phyloP scores from a whole-genome alignment of 1,140 invertebrate species.

The Mycetomoellerius zeteki region DNA sequence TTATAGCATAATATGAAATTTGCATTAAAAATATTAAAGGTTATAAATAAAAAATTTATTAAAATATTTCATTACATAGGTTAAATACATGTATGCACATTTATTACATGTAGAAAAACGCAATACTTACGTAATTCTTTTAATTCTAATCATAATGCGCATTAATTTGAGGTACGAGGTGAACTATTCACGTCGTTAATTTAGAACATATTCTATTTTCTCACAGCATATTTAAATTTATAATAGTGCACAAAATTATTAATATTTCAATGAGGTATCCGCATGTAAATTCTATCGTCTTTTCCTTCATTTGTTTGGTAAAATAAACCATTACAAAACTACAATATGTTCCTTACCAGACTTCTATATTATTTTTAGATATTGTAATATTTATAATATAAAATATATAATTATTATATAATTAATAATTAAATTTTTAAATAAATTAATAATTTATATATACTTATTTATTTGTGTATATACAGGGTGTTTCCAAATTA shows the following conservation, averaged over 20 bases:
- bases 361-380: background rate
- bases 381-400: background rate
- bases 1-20: background rate
- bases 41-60: background rate
- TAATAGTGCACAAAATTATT: background rate
- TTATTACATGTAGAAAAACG: background rate
- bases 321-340: background rate
- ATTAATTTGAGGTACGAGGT: background rate
- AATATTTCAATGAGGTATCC: background rate
- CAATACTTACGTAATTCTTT: conserved; percentile 79
- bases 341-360: background rate
- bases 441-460: background rate
- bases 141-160: conserved; percentile 65
- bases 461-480: background rate
- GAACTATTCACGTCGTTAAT: conserved; percentile 2
- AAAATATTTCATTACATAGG: background rate
- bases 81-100: background rate
- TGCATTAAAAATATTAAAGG: background rate
- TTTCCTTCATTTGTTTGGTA: conserved; percentile 25
- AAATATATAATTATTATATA: too few relatives aligned
- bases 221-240: conserved; percentile 6
- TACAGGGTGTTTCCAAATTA: too few relatives aligned
- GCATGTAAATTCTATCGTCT: background rate
- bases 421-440: background rate
- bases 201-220: background rate